These are phyloP conservation scores for Perognathus longimembris DNA, from an alignment of 2,113 vertebrate genomes.

Conservation along the genomic window DNA sequence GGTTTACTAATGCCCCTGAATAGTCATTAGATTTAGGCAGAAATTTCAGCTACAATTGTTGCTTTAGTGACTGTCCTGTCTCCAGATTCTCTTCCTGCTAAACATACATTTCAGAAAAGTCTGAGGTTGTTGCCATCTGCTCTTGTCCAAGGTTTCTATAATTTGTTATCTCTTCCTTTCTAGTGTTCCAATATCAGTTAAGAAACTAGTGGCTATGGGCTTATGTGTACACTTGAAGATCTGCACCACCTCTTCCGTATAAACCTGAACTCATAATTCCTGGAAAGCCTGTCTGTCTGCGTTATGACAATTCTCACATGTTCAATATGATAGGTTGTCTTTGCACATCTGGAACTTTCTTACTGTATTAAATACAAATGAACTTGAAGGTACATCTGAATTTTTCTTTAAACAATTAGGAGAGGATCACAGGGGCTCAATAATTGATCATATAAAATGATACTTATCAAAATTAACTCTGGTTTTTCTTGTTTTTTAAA, in stretches of 20 bases:
- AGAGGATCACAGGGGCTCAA: too few relatives aligned
- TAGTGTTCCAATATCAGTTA: not conserved
- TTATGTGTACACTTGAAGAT: not conserved
- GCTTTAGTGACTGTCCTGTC: conserved; percentile 19
- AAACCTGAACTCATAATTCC: not conserved
- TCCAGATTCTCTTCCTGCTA: not conserved
- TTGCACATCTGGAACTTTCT: not conserved
- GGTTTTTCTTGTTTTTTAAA: too few relatives aligned
- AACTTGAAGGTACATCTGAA: accelerated
- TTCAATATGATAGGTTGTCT: not conserved
- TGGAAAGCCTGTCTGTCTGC: not conserved
- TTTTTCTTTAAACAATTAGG: not conserved
- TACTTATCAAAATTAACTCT: too few relatives aligned
- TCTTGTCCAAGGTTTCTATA: not conserved
- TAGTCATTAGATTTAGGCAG: conserved; percentile 33
- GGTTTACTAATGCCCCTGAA: conserved; percentile 46
- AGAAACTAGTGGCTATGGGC: not conserved
- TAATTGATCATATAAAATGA: too few relatives aligned
- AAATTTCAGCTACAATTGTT: not conserved
- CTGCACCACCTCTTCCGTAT: accelerated
- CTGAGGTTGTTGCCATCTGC: not conserved
- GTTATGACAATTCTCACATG: accelerated
- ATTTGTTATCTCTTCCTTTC: not conserved
- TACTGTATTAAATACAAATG: not conserved
- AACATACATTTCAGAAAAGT: not conserved